Conservation (phyloP, 2,113 vertebrate genomes). For the Malurus melanocephalus region DNA sequence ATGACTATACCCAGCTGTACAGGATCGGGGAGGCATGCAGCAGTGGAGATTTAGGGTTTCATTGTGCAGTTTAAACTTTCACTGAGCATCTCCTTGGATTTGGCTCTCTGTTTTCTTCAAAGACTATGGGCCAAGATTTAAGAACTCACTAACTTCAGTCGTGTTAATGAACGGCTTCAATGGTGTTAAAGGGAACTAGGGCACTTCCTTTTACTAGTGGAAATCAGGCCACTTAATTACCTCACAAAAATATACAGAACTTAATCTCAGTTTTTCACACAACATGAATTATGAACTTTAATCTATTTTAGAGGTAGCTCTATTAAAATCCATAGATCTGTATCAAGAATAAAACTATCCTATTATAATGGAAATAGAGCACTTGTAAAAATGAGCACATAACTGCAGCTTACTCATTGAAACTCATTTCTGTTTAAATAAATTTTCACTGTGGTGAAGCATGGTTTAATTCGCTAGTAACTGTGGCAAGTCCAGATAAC, state of each 20-base stretch:
- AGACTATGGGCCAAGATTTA: background rate
- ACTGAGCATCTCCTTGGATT: background rate
- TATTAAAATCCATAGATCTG: background rate
- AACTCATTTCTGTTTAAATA: background rate
- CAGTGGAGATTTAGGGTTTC: background rate
- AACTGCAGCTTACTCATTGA: background rate
- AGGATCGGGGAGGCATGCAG: background rate
- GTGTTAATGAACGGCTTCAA: background rate
- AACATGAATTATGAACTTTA: background rate
- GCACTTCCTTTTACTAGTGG: slow-evolving; percentile 12
- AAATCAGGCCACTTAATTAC: slow-evolving; percentile 27
- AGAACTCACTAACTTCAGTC: background rate
- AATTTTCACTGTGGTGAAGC: background rate
- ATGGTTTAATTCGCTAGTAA: background rate
- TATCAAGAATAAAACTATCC: background rate
- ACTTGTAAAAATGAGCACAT: background rate
- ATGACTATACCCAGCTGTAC: background rate
- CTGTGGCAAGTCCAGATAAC: background rate
- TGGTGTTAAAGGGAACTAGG: slow-evolving; percentile 9
- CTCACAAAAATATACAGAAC: background rate
- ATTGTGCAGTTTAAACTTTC: background rate
- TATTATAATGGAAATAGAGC: background rate
- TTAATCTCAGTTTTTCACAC: background rate
- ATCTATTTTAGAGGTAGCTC: background rate
- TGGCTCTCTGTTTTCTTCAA: background rate